These are phyloP conservation scores for Muscina levida DNA, from an alignment of 2,888 invertebrate genomes.

Conservation along the genomic window DNA sequence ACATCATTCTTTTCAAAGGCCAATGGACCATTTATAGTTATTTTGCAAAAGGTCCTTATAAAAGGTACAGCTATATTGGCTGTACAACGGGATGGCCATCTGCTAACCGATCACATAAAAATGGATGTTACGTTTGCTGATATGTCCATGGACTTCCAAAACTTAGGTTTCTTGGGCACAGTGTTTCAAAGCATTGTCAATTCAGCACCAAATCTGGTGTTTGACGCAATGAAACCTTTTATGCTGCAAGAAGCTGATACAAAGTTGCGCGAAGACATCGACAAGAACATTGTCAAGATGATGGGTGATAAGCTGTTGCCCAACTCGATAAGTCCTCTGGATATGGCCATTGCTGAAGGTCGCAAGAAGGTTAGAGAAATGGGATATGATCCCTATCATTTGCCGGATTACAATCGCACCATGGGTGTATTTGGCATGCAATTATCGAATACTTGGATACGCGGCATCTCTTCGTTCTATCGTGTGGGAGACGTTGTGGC, in stretches of 20 bases:
- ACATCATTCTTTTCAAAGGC: constrained; percentile 86
- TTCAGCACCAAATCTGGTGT: constrained; percentile 89
- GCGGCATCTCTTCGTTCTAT: constrained; percentile 90
- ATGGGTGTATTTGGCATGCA: constrained; percentile 86
- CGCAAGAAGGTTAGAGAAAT: constrained; percentile 84
- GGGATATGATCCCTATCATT: constrained; percentile 87
- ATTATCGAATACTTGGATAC: constrained; percentile 88
- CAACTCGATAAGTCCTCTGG: constrained; percentile 91
- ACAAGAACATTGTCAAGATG: constrained; percentile 86
- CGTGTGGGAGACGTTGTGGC: constrained; percentile 89
- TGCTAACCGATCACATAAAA: constrained; percentile 88
- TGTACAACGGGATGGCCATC: constrained; percentile 87
- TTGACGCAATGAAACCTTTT: constrained; percentile 92
- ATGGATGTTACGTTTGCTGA: constrained; percentile 89
- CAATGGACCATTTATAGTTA: constrained; percentile 89
- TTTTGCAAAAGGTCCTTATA: constrained; percentile 86
- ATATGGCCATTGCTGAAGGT: constrained; percentile 89
- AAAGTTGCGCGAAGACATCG: constrained; percentile 87
- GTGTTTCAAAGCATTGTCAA: constrained; percentile 88
- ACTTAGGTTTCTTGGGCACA: constrained; percentile 87
- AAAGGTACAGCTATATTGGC: constrained; percentile 85
- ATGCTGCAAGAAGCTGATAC: constrained; percentile 89
- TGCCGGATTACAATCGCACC: constrained; percentile 87
- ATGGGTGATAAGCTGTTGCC: constrained; percentile 87
- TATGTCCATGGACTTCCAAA: constrained; percentile 90